These are phyloP conservation scores for Drosophila rufa DNA, from an alignment of 1,140 invertebrate genomes.

Conservation along the genomic window DNA sequence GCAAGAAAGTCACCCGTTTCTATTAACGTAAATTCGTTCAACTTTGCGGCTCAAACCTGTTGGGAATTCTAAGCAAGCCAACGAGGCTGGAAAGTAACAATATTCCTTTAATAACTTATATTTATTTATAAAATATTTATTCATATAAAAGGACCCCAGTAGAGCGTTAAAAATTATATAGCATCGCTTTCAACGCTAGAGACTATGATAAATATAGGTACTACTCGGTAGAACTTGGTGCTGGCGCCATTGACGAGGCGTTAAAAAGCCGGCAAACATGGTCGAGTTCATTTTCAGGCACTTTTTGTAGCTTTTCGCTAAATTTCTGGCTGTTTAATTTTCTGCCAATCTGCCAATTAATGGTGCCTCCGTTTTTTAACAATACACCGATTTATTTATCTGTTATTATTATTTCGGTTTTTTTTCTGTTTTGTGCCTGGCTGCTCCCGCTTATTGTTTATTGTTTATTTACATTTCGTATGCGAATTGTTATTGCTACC, in stretches of 20 bases:
- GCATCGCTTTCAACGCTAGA: background rate
- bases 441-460: conserved; percentile 24
- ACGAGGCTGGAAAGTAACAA: background rate
- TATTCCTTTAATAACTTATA: too few species aligned
- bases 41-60: too few species aligned
- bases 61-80: too few species aligned
- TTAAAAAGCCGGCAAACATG: conserved; percentile 52
- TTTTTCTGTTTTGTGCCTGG: conserved; percentile 8
- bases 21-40: too few species aligned
- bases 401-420: conserved; percentile 2
- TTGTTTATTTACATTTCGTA: conserved; percentile 70
- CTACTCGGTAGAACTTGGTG: conserved; percentile 4
- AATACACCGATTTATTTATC: conserved; percentile 26
- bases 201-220: background rate
- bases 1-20: too few species aligned
- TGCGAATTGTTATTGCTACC: conserved; percentile 57
- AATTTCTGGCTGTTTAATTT: conserved; percentile 33
- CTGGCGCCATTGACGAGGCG: conserved; percentile 42
- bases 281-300: conserved; percentile 43
- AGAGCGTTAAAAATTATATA: background rate
- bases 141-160: background rate
- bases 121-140: background rate
- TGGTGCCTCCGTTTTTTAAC: conserved; percentile 22
- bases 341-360: conserved; percentile 55
- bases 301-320: conserved; percentile 11